Base-by-base conservation (phyloP, 1,140 invertebrate species). In the Subanguina moxae region DNA sequence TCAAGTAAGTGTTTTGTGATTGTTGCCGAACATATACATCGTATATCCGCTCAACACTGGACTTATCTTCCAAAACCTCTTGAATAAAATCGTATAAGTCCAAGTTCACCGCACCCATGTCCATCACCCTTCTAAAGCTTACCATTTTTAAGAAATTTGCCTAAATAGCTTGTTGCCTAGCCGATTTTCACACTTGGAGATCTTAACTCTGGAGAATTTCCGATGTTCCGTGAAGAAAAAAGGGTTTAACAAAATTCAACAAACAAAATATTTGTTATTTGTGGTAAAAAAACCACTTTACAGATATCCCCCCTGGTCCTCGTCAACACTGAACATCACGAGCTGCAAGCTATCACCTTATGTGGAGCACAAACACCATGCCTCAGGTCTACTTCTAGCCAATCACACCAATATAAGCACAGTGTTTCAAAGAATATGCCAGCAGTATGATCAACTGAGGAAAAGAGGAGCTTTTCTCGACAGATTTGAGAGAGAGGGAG, bases 391-490 rank as follows among this genome's bases (percentile, higher is more conserved):
- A 9, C 58, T 73, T n/a, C 21, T 76, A 19, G 52, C 66, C 15
- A 73, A 73, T 30, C 73, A 73, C 67, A 76, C 71, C 9, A 71
- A 64, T 38, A 72, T 73, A 28, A 38, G 25, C 19, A 67, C 61
- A 19, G 23, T 76, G 1, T 56, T 73, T n/a, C 46, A 63, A 30
- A 19, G 28, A 42, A 75, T 76, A 21, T 13, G 13, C 8, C 27
- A 42, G 25, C 56, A 71, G 17, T 71, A 30, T 46, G 69, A 71
- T 48, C 58, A 30, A 43, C 48, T 71, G 32, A 61, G 28, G 27
- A 42, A 32, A 48, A 59, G 61, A 27, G 43, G 45, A 21, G 69
- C 69, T 21, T 71, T 45, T 38, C 27, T 71, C 38, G 63, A 62
- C 0, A 48, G 56, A 9, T 71, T 62, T 30, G 48, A 38, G 9